These are phyloP conservation scores for Manis crassicaudata DNA, from an alignment of 2,797 vertebrate species.

Conservation along the genomic window DNA sequence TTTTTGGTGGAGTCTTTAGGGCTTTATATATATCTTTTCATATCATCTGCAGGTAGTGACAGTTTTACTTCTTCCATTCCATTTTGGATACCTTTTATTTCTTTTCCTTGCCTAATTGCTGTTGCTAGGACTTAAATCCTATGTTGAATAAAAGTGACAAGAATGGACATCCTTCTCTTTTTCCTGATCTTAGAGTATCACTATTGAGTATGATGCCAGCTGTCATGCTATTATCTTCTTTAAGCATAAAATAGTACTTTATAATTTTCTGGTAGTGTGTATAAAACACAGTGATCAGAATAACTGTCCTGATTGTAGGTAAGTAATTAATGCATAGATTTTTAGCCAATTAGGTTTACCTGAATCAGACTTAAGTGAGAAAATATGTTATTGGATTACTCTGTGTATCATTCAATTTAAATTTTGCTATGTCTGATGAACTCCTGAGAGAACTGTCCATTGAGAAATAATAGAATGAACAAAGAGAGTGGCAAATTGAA, in stretches of 20 bases:
- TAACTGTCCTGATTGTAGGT: background rate
- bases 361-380: background rate
- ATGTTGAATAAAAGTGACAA: background rate
- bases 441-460: background rate
- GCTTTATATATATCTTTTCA: background rate
- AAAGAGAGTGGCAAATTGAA: background rate
- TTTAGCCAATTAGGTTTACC: background rate
- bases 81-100: background rate
- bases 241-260: background rate
- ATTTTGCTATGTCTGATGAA: background rate
- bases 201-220: background rate
- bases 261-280: background rate
- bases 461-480: background rate
- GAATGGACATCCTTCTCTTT: background rate
- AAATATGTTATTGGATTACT: conserved; percentile 14
- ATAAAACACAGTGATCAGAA: background rate
- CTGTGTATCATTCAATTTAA: background rate
- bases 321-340: conserved; percentile 20
- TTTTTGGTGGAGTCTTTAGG: background rate
- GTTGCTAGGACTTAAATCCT: background rate
- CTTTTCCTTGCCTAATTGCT: background rate
- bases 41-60: background rate
- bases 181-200: background rate
- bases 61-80: background rate
- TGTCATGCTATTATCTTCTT: background rate